A percentile compares a stretch with the other conserved stretches of the same genome.
phyloP scores from a whole-genome alignment of 2,797 vertebrate genomes.

The Cichlasoma orientale region DNA sequence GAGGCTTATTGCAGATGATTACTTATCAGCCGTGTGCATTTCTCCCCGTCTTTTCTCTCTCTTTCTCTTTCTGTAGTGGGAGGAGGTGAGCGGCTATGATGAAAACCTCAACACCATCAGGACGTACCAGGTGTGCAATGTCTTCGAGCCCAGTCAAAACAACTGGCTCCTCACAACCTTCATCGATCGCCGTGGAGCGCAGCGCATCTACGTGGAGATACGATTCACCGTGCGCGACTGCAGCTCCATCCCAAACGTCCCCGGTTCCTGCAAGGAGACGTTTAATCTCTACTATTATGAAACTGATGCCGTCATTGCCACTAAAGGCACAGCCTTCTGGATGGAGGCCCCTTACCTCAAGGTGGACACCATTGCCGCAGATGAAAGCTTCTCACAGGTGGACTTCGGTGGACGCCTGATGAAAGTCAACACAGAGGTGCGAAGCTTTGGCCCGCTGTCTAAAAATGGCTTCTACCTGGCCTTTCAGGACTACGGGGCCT shows the following conservation, averaged over 20 bases:
- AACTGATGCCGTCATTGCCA: constrained; percentile 93
- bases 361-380: constrained; percentile 97
- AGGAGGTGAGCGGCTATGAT: constrained; percentile 98
- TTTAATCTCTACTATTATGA: constrained; percentile 99
- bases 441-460: constrained; percentile 94
- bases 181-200: constrained; percentile 90
- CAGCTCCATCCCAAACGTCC: constrained; percentile 97
- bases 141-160: constrained; percentile 98
- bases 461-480: constrained; percentile 96
- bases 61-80: constrained; percentile 84
- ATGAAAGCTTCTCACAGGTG: constrained; percentile 98
- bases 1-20: constrained; percentile 20
- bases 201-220: constrained; percentile 97
- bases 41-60: constrained; percentile 8
- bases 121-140: constrained; percentile 98
- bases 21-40: constrained; percentile 35
- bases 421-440: constrained; percentile 98
- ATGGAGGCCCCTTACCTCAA: constrained; percentile 98
- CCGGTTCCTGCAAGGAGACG: constrained; percentile 97
- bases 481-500: constrained; percentile 98
- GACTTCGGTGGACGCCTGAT: constrained; percentile 96
- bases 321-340: constrained; percentile 96
- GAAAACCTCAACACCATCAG: constrained; percentile 99
- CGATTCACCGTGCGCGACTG: constrained; percentile 98
- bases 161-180: constrained; percentile 99